Base-by-base conservation (phyloP, 2,113 vertebrate genomes). In the Archilochus colubris region DNA sequence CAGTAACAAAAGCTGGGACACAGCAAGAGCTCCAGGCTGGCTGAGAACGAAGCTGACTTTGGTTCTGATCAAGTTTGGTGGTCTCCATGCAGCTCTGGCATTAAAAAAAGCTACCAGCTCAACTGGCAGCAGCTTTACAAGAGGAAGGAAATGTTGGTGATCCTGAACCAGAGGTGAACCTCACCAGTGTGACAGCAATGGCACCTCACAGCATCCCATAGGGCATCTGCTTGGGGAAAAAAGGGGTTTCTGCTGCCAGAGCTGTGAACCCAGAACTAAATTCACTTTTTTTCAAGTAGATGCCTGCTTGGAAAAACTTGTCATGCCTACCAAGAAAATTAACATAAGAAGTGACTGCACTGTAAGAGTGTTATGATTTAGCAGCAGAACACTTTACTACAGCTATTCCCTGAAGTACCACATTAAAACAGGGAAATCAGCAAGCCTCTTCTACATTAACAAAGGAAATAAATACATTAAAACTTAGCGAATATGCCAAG, bases 1-100 rank as follows among this genome's bases (percentile, higher is more conserved):
- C 61, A 44, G 28, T 10, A 89, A 70, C 44, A 86, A 78, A 86
- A 96, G 77, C 61, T 88, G 61, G 53, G 93, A 82, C 17, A 76
- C 61, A 89, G 86, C 73, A 94, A 63, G 24, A 89, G 73, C 80
- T 86, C 51, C 64, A 83, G 50, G 64, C 43, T 92, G 64, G 31
- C 80, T 94, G 53, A 86, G 81, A 90, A 84, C 0, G 2, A 88
- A 91, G 70, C 48, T 19, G 48, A 57, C 91, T 66, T 14, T 14
- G 38, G 55, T 90, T 88, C 70, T 83, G 85, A 73, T 38, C 6
- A 3, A 90, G 75, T 83, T 43, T 74, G 94, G 92, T 84, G 92
- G 91, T 78, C 88, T 81, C 36, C 61, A 55, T 30, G 12, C 27
- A 79, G 36, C 22, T 31, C 53, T 14, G 7, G 1, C 4, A 1